A percentile compares a stretch with the other conserved stretches of the same genome.
These are phyloP conservation scores for Ctena decussata DNA, from an alignment of 2,888 invertebrate genomes.

Conservation along the genomic window DNA sequence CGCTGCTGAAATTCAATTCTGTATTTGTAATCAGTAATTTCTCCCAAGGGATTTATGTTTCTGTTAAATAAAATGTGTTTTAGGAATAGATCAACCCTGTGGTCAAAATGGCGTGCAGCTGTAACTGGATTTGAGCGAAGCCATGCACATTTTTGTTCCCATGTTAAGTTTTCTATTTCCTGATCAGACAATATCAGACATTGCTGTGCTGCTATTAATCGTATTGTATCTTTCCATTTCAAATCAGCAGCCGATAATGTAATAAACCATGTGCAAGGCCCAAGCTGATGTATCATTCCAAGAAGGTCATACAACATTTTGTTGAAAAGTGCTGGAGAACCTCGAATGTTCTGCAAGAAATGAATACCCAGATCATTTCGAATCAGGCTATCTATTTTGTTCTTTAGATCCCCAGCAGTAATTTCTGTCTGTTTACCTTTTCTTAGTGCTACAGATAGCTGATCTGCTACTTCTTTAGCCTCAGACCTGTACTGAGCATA, in stretches of 20 bases:
- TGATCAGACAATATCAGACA: conserved; percentile 32
- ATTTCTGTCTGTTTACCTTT: conserved; percentile 35
- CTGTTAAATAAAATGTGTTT: conserved; percentile 43
- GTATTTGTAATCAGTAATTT: conserved; percentile 64
- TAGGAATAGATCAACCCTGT: conserved; percentile 57
- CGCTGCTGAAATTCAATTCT: conserved; percentile 69
- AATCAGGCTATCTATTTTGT: conserved; percentile 32
- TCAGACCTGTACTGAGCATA: conserved; percentile 53
- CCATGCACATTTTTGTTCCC: conserved; percentile 56
- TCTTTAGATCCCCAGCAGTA: conserved; percentile 49
- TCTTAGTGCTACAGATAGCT: conserved; percentile 17
- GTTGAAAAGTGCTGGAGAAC: conserved; percentile 66
- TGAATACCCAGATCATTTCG: conserved; percentile 50
- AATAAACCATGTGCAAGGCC: conserved; percentile 69
- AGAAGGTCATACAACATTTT: conserved; percentile 63
- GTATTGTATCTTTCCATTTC: conserved; percentile 71
- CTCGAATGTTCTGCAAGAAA: conserved; percentile 60
- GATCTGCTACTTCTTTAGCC: conserved; percentile 51
- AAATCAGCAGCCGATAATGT: conserved; percentile 72
- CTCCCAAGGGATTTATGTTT: conserved; percentile 57
- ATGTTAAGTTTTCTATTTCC: conserved; percentile 40
- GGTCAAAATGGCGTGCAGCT: conserved; percentile 69
- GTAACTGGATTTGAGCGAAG: conserved; percentile 70
- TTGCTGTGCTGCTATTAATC: too few relatives aligned
- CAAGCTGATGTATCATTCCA: conserved; percentile 74